A percentile compares a stretch with the other conserved stretches of the same genome.
These are phyloP conservation scores for Phrynocephalus vlangalii DNA, from an alignment of 2,797 vertebrate species.

Conservation along the genomic window DNA sequence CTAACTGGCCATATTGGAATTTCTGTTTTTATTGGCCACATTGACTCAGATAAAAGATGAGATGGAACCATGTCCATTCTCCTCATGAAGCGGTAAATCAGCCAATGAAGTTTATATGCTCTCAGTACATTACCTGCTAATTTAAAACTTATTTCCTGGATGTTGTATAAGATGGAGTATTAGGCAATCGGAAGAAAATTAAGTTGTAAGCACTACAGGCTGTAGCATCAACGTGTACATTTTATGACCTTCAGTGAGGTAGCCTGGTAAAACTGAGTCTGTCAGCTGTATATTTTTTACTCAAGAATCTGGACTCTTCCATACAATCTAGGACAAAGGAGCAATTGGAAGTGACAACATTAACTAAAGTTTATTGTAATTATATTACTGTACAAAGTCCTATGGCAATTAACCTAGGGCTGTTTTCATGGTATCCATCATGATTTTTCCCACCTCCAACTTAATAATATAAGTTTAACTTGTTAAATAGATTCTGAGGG, in stretches of 20 bases:
- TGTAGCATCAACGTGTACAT: slow-evolving; percentile 7
- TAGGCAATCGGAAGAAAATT: slow-evolving; percentile 41
- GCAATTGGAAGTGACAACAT: background rate
- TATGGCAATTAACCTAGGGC: background rate
- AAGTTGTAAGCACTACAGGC: slow-evolving; percentile 19
- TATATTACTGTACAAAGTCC: background rate
- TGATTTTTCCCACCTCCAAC: background rate
- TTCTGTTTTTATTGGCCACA: slow-evolving; percentile 40
- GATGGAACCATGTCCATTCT: slow-evolving; percentile 25
- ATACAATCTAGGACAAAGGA: background rate
- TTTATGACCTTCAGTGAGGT: slow-evolving; percentile 15
- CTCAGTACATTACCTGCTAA: slow-evolving; percentile 38
- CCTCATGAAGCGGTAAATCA: slow-evolving; percentile 42
- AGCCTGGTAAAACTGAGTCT: background rate
- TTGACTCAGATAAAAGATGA: slow-evolving; percentile 42
- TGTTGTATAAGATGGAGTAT: slow-evolving; percentile 32
- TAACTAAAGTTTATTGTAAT: background rate
- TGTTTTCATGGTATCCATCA: background rate
- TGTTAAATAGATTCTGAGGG: background rate
- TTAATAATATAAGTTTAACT: background rate
- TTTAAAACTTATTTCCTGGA: slow-evolving; percentile 47
- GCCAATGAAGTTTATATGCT: slow-evolving; percentile 41
- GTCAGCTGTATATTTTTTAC: slow-evolving; percentile 1
- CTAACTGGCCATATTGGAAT: slow-evolving; percentile 36
- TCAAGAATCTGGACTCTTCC: background rate